These are phyloP conservation scores for Amiota minor DNA, from an alignment of 2,888 invertebrate genomes.

Conservation along the genomic window DNA sequence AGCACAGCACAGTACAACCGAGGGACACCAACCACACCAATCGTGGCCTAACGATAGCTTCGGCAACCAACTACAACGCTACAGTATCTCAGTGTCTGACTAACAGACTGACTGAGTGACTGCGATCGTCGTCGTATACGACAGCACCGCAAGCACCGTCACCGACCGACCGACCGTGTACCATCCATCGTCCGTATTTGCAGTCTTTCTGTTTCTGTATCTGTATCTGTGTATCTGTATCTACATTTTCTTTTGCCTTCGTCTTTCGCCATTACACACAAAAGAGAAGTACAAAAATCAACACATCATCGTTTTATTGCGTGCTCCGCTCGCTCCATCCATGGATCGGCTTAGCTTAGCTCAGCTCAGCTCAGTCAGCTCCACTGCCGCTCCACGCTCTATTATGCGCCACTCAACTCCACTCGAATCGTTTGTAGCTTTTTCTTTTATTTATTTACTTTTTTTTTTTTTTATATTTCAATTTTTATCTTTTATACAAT, in stretches of 20 bases:
- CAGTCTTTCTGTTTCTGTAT: no score
- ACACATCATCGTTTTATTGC: constrained; percentile 17
- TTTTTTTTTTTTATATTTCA: neutral
- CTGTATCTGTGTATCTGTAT: constrained; percentile 1
- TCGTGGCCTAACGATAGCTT: neutral
- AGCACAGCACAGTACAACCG: neutral
- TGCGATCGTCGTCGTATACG: no score
- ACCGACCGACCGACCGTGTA: neutral
- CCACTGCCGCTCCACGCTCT: no score
- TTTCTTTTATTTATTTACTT: neutral
- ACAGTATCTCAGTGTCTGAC: neutral
- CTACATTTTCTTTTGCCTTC: constrained; percentile 20
- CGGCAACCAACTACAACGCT: neutral
- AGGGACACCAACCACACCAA: neutral
- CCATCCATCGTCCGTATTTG: no score
- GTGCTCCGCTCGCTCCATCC: no score
- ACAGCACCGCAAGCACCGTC: neutral
- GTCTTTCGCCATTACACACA: constrained; percentile 5
- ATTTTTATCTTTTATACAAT: no score
- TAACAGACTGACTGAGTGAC: neutral
- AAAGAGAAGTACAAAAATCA: neutral
- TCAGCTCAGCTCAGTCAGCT: neutral
- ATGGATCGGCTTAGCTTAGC: neutral
- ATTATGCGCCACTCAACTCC: neutral
- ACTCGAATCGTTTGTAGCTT: constrained; percentile 25